These are phyloP conservation scores for Diacarnus erythraeanus DNA, from an alignment of 37 sponge, comb jelly and placozoan genomes.

Conservation along the genomic window DNA sequence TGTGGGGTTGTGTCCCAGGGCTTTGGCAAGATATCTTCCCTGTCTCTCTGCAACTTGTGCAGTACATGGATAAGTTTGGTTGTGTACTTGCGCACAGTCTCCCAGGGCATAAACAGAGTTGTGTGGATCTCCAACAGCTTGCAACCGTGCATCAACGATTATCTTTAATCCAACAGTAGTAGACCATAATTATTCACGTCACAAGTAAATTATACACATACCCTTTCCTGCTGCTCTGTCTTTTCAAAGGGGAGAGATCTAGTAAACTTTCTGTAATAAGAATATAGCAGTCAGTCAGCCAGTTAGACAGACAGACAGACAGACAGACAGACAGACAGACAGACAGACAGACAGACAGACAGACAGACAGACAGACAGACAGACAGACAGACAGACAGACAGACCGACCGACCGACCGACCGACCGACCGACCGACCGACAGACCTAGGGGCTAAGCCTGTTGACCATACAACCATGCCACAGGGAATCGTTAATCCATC, in stretches of 20 bases:
- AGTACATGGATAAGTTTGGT: constrained; percentile 70
- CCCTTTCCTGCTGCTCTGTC: constrained; percentile 41
- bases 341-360: neutral
- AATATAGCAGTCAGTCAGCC: neutral
- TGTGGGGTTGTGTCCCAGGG: constrained; percentile 28
- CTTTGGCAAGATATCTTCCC: constrained; percentile 77
- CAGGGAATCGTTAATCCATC: constrained; percentile 53
- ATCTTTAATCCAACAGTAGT: constrained; percentile 35
- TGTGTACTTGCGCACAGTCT: constrained; percentile 71
- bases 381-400: neutral
- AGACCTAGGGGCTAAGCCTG: constrained; percentile 88
- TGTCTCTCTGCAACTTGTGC: constrained; percentile 84
- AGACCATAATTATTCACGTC: neutral
- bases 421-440: too few relatives aligned
- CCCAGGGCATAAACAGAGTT: constrained; percentile 77
- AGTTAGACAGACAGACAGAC: neutral
- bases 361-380: neutral
- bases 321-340: neutral
- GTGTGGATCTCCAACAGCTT: constrained; percentile 32
- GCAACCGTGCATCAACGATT: constrained; percentile 59
- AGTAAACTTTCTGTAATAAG: constrained; percentile 59
- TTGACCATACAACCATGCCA: constrained; percentile 91
- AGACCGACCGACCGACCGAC: neutral
- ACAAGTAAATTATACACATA: neutral
- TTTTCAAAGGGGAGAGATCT: constrained; percentile 52